Evolutionary conservation across 2,888 invertebrate genomes (phyloP), one percentile per base, ranked within the genome.

Genomic region (Thelaira solivaga): DNA sequence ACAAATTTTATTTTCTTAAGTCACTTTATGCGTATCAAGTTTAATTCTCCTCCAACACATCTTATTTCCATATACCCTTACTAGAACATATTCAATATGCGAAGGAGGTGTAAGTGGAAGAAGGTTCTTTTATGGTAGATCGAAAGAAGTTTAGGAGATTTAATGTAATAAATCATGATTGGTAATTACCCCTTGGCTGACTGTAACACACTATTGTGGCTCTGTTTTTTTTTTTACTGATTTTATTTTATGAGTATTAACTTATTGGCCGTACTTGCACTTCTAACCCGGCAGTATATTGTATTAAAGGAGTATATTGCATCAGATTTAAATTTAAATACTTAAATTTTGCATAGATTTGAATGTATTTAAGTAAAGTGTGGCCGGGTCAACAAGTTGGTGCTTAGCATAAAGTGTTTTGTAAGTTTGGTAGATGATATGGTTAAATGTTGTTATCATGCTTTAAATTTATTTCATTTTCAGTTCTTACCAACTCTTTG

Each of bases 101-200:
- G 74, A 69, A 78, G 78, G 69, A 65, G 78, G 26, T 75, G 36
- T 68, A 74, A 72, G 51, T 72, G n/a, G n/a, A n/a, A 55, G 43
- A 69, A 69, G 64, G 49, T 61, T 74, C 45, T 53, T 68, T 73
- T 49, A 45, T 62, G 61, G 34, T 13, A 59, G 45, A 53, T 57
- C 59, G 36, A 67, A 53, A 67, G 55, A 71, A 71, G 67, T 71
- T 73, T 73, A 73, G 75, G 67, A 76, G 72, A 65, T 69, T 71
- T 78, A 64, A 62, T 77, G 68, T 76, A 82, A 88, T 88, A 88
- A 88, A 88, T 88, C 88, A 88, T 86, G 84, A 82, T 83, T 84
- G 83, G 86, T 87, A 88, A 88, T 88, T 87, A 88, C 86, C 87
- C 88, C 83, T 86, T 85, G 88, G 87, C 87, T 84, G 80, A 82